A percentile compares a stretch with the other conserved stretches of the same genome.
Conservation (phyloP, 2,888 invertebrate species). For the Nymphalis urticae region DNA sequence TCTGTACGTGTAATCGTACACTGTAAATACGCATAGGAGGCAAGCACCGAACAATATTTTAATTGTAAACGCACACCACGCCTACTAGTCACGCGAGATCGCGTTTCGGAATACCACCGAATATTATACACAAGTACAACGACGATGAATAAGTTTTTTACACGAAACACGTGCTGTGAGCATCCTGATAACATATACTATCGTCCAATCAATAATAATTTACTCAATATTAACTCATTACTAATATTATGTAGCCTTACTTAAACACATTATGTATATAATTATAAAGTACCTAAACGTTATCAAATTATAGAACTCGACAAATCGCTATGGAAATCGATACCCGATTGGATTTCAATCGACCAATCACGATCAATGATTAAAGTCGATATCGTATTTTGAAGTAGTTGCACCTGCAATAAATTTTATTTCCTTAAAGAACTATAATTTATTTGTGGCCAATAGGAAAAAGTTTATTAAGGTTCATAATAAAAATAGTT, state of each 20-base stretch:
- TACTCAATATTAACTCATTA: too few species aligned
- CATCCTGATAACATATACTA: background rate
- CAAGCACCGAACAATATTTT: constrained; percentile 64
- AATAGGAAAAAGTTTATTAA: constrained; percentile 79
- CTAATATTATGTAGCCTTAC: too few species aligned
- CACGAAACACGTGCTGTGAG: constrained; percentile 42
- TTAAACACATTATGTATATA: background rate
- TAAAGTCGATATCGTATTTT: constrained; percentile 57
- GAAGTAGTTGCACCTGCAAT: constrained; percentile 68
- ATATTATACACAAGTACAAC: constrained; percentile 46
- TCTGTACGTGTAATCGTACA: constrained; percentile 8
- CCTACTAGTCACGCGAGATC: constrained; percentile 77
- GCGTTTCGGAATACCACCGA: constrained; percentile 60
- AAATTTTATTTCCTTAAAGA: constrained; percentile 72
- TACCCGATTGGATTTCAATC: constrained; percentile 52
- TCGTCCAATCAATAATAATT: background rate
- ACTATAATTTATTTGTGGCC: constrained; percentile 70
- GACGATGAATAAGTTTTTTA: constrained; percentile 51
- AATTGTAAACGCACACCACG: constrained; percentile 74
- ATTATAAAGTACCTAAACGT: background rate
- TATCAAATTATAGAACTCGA: background rate
- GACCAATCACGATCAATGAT: constrained; percentile 60
- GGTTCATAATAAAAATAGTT: constrained; percentile 54
- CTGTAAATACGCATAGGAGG: constrained; percentile 26
- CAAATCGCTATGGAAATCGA: constrained; percentile 48